These are phyloP conservation scores for Smittia aterrima DNA, from an alignment of 2,888 invertebrate genomes.

Conservation along the genomic window DNA sequence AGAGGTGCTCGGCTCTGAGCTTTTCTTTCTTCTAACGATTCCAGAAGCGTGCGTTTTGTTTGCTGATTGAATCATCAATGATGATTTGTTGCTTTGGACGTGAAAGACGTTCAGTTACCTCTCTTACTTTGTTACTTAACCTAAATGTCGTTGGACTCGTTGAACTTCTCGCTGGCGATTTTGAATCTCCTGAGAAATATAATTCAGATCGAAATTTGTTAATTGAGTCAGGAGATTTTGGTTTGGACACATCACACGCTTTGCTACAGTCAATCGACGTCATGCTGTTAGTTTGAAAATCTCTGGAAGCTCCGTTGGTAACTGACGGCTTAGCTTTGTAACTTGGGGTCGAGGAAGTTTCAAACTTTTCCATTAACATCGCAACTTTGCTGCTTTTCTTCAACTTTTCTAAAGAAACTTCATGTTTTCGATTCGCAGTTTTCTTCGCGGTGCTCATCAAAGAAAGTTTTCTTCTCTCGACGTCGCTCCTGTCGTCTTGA, in stretches of 20 bases:
- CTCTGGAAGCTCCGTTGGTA: slow-evolving; percentile 14
- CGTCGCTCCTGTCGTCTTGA: background rate
- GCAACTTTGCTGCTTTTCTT: slow-evolving; percentile 49
- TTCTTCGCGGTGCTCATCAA: slow-evolving; percentile 18
- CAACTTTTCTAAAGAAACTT: slow-evolving; percentile 27
- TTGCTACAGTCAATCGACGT: background rate
- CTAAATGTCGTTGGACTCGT: slow-evolving; percentile 54
- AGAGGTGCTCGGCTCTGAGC: too few relatives aligned
- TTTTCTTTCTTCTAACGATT: too few relatives aligned
- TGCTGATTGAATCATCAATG: slow-evolving; percentile 42
- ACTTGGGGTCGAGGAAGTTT: background rate
- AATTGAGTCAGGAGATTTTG: background rate
- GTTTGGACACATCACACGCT: background rate
- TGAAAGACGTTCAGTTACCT: slow-evolving; percentile 54
- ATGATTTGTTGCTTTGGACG: slow-evolving; percentile 49
- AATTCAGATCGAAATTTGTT: background rate
- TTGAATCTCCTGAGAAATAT: background rate
- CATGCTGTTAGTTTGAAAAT: background rate
- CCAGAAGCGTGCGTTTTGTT: too few relatives aligned
- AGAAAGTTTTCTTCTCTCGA: slow-evolving; percentile 30
- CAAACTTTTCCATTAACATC: slow-evolving; percentile 51
- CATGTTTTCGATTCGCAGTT: background rate
- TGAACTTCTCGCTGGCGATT: slow-evolving; percentile 50
- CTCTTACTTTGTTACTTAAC: slow-evolving; percentile 55
- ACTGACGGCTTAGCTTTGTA: slow-evolving; percentile 7